Conservation (phyloP, 2,113 vertebrate species). For the Nanorana parkeri region DNA sequence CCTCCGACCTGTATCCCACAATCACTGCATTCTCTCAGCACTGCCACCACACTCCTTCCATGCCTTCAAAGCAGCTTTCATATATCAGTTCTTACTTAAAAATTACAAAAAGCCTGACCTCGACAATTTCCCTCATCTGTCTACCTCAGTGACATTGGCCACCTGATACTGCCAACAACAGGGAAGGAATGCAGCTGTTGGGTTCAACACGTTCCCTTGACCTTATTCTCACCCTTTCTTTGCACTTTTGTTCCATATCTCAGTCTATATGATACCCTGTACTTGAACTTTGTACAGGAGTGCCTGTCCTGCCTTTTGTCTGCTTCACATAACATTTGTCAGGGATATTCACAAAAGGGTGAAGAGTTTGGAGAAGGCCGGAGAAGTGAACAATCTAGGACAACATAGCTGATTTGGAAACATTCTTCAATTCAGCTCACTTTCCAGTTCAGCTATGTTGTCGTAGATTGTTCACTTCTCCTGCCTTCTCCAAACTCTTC, state of each 20-base stretch:
- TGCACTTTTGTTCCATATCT: conserved; percentile 26
- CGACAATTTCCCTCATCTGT: neutral
- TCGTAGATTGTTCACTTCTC: too few relatives aligned
- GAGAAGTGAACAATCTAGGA: too few relatives aligned
- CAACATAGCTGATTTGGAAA: too few relatives aligned
- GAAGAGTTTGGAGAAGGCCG: too few relatives aligned
- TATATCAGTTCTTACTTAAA: conserved; percentile 28
- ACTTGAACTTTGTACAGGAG: conserved; percentile 34
- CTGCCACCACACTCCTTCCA: neutral
- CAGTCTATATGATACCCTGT: conserved; percentile 25
- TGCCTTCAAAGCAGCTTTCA: conserved; percentile 46
- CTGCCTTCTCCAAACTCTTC: too few relatives aligned
- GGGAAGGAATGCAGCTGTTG: conserved; percentile 47
- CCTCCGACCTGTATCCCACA: neutral
- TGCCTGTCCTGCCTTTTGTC: neutral
- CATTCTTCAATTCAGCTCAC: too few relatives aligned
- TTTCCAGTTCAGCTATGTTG: too few relatives aligned
- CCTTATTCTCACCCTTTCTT: conserved; percentile 9
- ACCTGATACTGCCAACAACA: conserved; percentile 41
- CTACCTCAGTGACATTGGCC: conserved; percentile 36
- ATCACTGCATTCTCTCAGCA: neutral
- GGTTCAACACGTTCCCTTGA: conserved; percentile 21
- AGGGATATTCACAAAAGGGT: too few relatives aligned
- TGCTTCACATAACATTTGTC: neutral
- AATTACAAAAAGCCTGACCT: conserved; percentile 10